Conservation (phyloP, 1,140 invertebrate species). For the Aphis craccivora region DNA sequence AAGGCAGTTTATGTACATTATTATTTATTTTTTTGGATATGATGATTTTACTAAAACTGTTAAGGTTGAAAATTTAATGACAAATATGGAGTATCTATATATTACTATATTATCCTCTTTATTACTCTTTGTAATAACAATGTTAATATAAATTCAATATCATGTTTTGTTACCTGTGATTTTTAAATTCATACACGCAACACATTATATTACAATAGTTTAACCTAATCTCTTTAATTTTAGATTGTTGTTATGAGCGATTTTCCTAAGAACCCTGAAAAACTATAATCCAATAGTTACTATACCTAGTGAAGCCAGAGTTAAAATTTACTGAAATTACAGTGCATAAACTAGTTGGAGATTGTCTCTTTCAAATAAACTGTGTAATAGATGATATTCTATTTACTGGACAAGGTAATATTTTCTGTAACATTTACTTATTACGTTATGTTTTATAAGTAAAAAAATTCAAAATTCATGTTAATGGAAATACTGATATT, state of each 20-base stretch:
- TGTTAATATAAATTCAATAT: background rate
- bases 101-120: too few species aligned
- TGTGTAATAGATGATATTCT: background rate
- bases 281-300: background rate
- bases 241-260: slow-evolving; percentile 27
- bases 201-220: background rate
- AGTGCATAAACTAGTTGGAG: too few species aligned
- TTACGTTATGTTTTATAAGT: background rate
- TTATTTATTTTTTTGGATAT: too few species aligned
- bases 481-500: background rate
- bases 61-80: too few species aligned
- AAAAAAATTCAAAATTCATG: background rate
- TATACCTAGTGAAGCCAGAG: background rate
- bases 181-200: background rate
- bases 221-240: background rate
- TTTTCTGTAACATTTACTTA: background rate
- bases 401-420: slow-evolving; percentile 31
- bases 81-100: too few species aligned
- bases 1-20: too few species aligned
- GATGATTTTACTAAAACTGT: too few species aligned
- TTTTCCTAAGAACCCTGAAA: slow-evolving; percentile 5
- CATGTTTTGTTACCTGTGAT: background rate
- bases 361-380: background rate
- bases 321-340: background rate
- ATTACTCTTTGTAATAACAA: too few species aligned